Base-by-base conservation (phyloP, 2,113 vertebrate genomes). In the Sprattus sprattus region DNA sequence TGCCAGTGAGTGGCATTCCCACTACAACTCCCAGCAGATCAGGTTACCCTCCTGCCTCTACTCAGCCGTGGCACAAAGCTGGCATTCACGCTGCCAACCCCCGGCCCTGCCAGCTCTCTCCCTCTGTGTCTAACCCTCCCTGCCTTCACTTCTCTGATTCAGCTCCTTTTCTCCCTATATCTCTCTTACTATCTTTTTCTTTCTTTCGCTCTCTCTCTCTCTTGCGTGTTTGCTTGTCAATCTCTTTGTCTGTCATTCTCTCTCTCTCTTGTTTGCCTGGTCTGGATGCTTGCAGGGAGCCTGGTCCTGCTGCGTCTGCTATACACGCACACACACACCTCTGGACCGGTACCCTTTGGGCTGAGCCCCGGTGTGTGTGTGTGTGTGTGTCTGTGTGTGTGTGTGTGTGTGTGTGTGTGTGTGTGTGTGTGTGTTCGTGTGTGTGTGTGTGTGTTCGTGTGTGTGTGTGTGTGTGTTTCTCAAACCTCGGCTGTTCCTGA, bases 301-400 rank as follows among this genome's bases (percentile, higher is more conserved):
- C 64, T 67, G 64, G 25, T 67, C 54, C 18, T 60, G 54, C 54
- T 60, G 16, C 5, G 16, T n/a, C 22, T 20, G 20, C 64, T 0
- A 67, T n/a, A 67, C 22, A 78, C 71, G 39, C 71, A 78, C 71
- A 78, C 71, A 78, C 71, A 78, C 71, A 78, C 71, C 28, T 78
- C 25, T 78, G 32, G 28, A 78, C 11, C 20, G 71, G 32, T 78
- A 78, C 71, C 11, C 32, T 78, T 78, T 78, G 28, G 71, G 71
- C 32, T 13, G 9, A 39, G 28, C 71, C 71, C 39, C 28, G 16
- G 67, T 32, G 10, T 10, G 67, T 75, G 67, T 75, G 2, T 32
- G 67, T 75, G 10, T 75, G 10, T 71, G 64, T 71, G 64, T 71
- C 5, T 71, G 64, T 71, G 64, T 71, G 64, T 71, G 64, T 71